Conservation (phyloP, 2,113 vertebrate species). For the Argyrosomus japonicus region DNA sequence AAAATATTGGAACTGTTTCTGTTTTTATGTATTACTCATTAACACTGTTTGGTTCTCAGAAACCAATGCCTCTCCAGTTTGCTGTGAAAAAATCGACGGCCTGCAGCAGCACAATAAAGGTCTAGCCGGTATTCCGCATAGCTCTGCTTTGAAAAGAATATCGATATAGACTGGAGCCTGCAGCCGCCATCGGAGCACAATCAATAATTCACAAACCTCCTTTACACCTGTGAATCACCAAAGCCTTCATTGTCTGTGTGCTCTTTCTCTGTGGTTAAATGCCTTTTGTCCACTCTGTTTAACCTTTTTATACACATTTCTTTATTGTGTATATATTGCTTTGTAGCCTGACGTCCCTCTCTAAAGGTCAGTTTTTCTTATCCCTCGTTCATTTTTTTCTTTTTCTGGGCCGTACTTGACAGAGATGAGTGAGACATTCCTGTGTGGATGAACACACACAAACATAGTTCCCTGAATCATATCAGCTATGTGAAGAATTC, state of each 20-base stretch:
- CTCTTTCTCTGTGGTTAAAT: conserved; percentile 9
- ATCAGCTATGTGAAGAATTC: conserved; percentile 58
- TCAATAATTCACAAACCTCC: conserved; percentile 67
- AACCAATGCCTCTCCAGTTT: neutral
- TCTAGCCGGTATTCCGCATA: conserved; percentile 9
- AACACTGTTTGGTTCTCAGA: conserved; percentile 5
- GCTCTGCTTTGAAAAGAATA: conserved; percentile 58
- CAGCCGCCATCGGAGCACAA: conserved; percentile 28
- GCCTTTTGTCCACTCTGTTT: neutral
- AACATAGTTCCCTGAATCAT: conserved; percentile 32
- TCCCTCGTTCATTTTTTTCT: neutral
- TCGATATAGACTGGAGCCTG: conserved; percentile 60
- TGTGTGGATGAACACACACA: conserved; percentile 20
- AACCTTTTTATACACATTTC: neutral
- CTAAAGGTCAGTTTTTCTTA: neutral
- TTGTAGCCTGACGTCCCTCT: neutral
- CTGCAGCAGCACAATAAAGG: conserved; percentile 49
- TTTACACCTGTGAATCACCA: conserved; percentile 46
- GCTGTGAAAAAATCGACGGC: conserved; percentile 16
- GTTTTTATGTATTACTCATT: neutral
- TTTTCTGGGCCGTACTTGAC: neutral
- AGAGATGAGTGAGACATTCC: conserved; percentile 47
- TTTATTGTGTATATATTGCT: neutral
- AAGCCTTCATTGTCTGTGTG: conserved; percentile 22
- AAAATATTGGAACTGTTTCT: neutral